Conservation (phyloP, 2,888 invertebrate species). For the Oligia fasciuncula region DNA sequence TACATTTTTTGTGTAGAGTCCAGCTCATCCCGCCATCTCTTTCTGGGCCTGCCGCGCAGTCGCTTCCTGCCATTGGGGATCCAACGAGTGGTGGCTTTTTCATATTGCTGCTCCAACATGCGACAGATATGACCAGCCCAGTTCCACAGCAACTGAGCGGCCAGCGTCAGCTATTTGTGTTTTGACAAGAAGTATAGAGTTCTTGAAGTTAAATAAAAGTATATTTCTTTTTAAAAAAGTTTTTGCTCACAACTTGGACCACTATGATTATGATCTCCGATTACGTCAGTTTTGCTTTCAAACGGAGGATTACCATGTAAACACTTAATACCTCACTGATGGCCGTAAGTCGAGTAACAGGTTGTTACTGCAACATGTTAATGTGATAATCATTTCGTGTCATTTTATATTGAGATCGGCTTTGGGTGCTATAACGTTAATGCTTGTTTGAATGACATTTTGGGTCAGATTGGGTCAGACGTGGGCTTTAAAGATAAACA, state of each 20-base stretch:
- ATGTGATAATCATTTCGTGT: constrained; percentile 59
- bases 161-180: background rate
- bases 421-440: constrained; percentile 44
- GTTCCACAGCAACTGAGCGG: too few species aligned
- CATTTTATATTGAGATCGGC: constrained; percentile 46
- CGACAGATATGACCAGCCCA: background rate
- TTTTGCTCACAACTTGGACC: constrained; percentile 31
- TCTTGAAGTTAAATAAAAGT: too few species aligned
- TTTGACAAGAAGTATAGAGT: background rate
- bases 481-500: background rate
- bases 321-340: constrained; percentile 69
- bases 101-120: too few species aligned
- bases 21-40: too few species aligned
- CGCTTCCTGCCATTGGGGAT: too few species aligned
- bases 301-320: constrained; percentile 71
- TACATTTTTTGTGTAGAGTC: too few species aligned
- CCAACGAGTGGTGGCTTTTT: too few species aligned
- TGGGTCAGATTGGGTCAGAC: constrained; percentile 33
- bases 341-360: constrained; percentile 60
- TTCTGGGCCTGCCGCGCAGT: too few species aligned
- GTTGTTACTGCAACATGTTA: constrained; percentile 55
- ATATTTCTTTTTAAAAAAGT: constrained; percentile 11
- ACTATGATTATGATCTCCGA: constrained; percentile 61
- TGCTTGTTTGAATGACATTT: constrained; percentile 42
- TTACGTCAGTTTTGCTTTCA: constrained; percentile 71